Evolutionary conservation across 2,797 vertebrate species (phyloP), one percentile per base, ranked within the genome.

Genomic region (Mus caroli): DNA sequence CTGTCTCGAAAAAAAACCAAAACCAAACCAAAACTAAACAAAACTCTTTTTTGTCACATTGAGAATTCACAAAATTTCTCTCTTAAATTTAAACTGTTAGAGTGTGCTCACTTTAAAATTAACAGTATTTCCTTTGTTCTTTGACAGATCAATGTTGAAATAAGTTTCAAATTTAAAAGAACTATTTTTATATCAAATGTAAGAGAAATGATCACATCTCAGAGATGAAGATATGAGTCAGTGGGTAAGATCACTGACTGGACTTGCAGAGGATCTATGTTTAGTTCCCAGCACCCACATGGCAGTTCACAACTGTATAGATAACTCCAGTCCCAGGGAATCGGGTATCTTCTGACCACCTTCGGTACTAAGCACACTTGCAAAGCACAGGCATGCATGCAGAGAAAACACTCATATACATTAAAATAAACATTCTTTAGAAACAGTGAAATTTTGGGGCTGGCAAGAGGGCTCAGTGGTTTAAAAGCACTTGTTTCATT

Each of bases 1-100:
- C 43, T 43, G 43, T 43, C 43, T 43, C 43, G 5, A 43, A 43
- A 43, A 43, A 43, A 43, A n/a, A n/a, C n/a, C 43, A 43, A 43
- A 43, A 43, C 43, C 43, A 43, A 43, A n/a, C n/a, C n/a, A n/a
- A n/a, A n/a, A n/a, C n/a, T n/a, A 43, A 43, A 43, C 43, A 3
- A 43, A 43, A 56, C 76, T 94, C 15, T 46, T 90, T 94, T 84
- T 96, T 84, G 11, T 96, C 79, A 67, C 73, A 64, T 86, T 82
- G 85, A 94, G 80, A 69, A 83, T n/a, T 96, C 28, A 56, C 50
- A 79, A 10, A 91, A 10, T 94, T 94, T 97, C 58, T 94, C n/a
- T 88, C n/a, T 58, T 58, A 58, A 58, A 58, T 91, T 91, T 78
- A 86, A 76, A n/a, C 58, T 89, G 54, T 60, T 91, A 40, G 34